Conservation (phyloP, 2,888 invertebrate genomes). For the Eilema sororculum region DNA sequence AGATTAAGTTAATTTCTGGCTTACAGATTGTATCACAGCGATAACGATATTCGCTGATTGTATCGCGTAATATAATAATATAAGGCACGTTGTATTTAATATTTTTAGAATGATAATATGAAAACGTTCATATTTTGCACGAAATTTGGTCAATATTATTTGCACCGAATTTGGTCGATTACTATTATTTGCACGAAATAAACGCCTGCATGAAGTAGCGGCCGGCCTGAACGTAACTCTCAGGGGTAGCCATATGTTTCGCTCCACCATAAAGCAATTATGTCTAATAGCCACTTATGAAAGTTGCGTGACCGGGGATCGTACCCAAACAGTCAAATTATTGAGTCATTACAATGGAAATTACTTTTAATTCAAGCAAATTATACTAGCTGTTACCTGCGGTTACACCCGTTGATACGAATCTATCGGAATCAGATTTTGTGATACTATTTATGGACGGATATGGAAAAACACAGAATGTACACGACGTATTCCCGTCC, state of each 20-base stretch:
- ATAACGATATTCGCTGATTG: not conserved
- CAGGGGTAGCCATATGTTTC: not conserved
- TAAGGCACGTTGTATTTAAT: not conserved
- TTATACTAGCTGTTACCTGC: not conserved
- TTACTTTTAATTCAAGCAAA: not conserved
- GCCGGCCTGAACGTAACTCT: not conserved
- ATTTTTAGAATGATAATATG: not conserved
- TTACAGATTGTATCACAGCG: not conserved
- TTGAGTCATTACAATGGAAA: slow-evolving; percentile 2
- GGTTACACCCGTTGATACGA: not conserved
- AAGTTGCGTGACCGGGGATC: slow-evolving; percentile 4
- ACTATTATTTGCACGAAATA: no score
- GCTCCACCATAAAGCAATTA: not conserved
- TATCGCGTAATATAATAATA: not conserved
- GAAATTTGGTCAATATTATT: no score
- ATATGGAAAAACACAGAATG: no score
- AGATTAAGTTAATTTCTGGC: not conserved
- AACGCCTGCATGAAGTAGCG: not conserved
- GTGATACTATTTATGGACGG: not conserved
- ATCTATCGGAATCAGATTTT: not conserved
- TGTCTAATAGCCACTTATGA: slow-evolving; percentile 2
- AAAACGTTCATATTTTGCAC: no score
- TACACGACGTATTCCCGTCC: no score
- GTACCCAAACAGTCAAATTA: not conserved
- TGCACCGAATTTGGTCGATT: no score